Evolutionary conservation across 2,888 invertebrate genomes (phyloP).

Genomic region (Dryobotodes eremita): DNA sequence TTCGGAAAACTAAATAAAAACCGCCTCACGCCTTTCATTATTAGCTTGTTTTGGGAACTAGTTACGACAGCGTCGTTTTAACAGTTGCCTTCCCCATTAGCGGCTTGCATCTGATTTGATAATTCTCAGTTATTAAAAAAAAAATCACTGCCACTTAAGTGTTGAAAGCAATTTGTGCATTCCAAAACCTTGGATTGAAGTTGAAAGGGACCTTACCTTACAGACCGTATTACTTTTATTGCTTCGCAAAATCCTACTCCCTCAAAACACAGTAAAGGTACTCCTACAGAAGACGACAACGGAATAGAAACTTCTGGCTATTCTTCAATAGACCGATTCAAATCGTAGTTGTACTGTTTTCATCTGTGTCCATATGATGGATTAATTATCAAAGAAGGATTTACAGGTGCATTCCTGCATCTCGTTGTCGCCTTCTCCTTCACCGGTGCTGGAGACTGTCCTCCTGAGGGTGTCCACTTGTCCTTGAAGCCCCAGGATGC

Average conservation of each 20-base stretch:
- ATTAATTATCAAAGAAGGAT: constrained; percentile 78
- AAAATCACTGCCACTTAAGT: not conserved
- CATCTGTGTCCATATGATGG: constrained; percentile 58
- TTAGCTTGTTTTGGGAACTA: too few species aligned
- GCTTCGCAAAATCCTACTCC: not conserved
- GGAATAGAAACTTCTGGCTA: not conserved
- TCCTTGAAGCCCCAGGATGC: constrained; percentile 92
- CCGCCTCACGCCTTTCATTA: too few species aligned
- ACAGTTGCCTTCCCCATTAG: not conserved
- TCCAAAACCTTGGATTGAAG: not conserved
- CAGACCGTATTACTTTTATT: not conserved
- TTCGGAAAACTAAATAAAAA: too few species aligned
- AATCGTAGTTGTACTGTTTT: not conserved
- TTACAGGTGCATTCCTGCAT: constrained; percentile 83
- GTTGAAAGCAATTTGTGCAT: not conserved
- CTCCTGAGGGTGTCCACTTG: constrained; percentile 92
- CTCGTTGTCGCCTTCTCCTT: constrained; percentile 76
- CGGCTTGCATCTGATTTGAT: not conserved
- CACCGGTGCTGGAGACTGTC: constrained; percentile 81
- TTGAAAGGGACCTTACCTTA: constrained; percentile 21
- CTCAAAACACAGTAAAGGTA: not conserved
- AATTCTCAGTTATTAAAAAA: not conserved
- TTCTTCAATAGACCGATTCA: constrained; percentile 10
- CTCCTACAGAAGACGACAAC: not conserved
- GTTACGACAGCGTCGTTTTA: too few species aligned